Percentiles rank a stretch among this genome's conserved stretches.
Evolutionary conservation across 2,888 invertebrate species (phyloP).

Genomic region (Eutolmus rufibarbis): DNA sequence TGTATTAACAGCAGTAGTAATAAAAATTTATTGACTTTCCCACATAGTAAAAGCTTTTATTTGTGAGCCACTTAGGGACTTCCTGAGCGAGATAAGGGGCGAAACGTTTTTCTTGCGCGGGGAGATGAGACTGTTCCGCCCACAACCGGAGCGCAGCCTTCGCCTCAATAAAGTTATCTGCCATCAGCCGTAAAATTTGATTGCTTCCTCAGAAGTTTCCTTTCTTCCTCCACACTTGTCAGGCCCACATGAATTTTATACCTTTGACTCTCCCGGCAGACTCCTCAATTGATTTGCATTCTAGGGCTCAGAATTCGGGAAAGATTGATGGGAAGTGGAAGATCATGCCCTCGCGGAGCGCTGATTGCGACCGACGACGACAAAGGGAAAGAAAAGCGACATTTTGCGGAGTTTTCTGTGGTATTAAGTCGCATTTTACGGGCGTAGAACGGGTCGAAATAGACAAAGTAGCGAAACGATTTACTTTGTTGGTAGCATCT

Average conservation of each 20-base stretch:
- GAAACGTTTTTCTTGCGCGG: background rate
- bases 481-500: background rate
- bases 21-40: conserved; percentile 40
- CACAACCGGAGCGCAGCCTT: background rate
- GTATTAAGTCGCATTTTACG: background rate
- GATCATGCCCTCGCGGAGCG: background rate
- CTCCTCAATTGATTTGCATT: conserved; percentile 31
- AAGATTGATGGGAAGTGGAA: conserved; percentile 26
- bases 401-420: background rate
- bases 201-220: conserved; percentile 40
- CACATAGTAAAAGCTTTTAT: conserved; percentile 35
- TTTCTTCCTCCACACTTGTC: conserved; percentile 32
- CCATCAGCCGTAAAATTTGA: conserved; percentile 41
- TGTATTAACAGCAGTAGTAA: conserved; percentile 33
- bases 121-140: background rate
- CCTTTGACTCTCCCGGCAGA: conserved; percentile 22
- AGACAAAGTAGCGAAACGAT: background rate
- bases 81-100: conserved; percentile 17
- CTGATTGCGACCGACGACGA: background rate
- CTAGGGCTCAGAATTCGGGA: background rate
- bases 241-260: conserved; percentile 28
- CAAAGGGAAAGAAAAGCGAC: background rate
- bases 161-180: conserved; percentile 36
- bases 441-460: background rate
- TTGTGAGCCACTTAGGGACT: conserved; percentile 33